These are phyloP conservation scores for Hirudinaria manillensis DNA, from an alignment of 2,888 invertebrate species.

Conservation along the genomic window DNA sequence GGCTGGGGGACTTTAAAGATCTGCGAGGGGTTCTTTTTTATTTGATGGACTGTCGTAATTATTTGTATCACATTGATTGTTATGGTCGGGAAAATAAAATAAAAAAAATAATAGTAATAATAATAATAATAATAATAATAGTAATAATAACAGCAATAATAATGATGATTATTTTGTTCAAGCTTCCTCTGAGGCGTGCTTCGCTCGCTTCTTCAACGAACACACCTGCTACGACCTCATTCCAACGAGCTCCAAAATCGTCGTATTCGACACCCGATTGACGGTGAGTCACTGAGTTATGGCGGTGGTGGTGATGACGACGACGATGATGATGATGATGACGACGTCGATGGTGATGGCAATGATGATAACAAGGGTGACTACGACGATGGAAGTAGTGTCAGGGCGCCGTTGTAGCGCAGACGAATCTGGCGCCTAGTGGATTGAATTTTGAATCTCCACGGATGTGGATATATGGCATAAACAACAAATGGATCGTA, in stretches of 20 bases:
- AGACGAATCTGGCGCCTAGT: background rate
- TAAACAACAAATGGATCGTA: too few relatives aligned
- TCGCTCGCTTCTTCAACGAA: constrained; percentile 97
- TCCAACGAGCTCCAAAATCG: constrained; percentile 96
- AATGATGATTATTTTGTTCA: too few relatives aligned
- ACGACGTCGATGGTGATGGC: background rate
- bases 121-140: too few relatives aligned
- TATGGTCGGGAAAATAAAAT: too few relatives aligned
- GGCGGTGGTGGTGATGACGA: background rate
- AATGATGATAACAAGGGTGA: constrained; percentile 10
- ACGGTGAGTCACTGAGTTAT: constrained; percentile 57
- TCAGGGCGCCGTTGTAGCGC: background rate
- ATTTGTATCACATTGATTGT: too few relatives aligned
- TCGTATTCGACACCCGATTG: constrained; percentile 96
- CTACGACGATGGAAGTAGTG: background rate
- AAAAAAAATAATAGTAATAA: too few relatives aligned
- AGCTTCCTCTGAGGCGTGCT: constrained; percentile 57
- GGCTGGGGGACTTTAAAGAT: too few relatives aligned
- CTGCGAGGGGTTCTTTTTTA: too few relatives aligned
- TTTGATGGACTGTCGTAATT: too few relatives aligned
- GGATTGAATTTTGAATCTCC: too few relatives aligned
- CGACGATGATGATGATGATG: constrained; percentile 1
- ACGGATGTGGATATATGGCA: too few relatives aligned
- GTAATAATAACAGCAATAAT: too few relatives aligned
- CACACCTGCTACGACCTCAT: constrained; percentile 99